These are phyloP conservation scores for Athetis lepigone DNA, from an alignment of 2,888 invertebrate species.

Conservation along the genomic window DNA sequence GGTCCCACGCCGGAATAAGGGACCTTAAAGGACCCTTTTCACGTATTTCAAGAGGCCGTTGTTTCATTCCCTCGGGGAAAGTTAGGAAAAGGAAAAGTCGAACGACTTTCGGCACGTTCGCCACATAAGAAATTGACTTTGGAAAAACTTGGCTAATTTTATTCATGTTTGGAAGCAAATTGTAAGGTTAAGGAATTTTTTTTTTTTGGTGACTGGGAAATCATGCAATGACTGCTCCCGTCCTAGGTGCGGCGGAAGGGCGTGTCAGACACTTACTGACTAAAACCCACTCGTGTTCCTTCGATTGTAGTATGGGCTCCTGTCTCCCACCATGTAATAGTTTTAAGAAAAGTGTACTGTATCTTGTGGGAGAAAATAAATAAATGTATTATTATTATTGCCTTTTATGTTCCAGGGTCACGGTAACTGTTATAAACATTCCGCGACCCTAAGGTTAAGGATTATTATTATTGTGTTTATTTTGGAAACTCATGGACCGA, in stretches of 20 bases:
- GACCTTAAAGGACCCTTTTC: constrained; percentile 30
- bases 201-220: constrained; percentile 9
- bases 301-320: too few species aligned
- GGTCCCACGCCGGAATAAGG: neutral
- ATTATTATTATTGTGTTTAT: constrained; percentile 5
- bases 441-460: neutral
- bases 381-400: too few species aligned
- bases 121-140: constrained; percentile 36
- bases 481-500: neutral
- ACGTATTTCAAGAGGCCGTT: constrained; percentile 34
- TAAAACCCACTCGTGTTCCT: too few species aligned
- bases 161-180: constrained; percentile 31
- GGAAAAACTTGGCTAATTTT: constrained; percentile 45
- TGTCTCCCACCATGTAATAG: too few species aligned
- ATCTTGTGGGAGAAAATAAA: too few species aligned
- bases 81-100: constrained; percentile 35
- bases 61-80: constrained; percentile 35
- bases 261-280: too few species aligned
- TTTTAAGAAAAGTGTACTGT: too few species aligned
- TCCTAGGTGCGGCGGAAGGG: too few species aligned
- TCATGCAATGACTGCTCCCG: too few species aligned
- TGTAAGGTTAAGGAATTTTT: neutral
- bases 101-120: constrained; percentile 30
- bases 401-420: too few species aligned
- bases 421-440: too few species aligned